phyloP scores from a whole-genome alignment of 2,797 vertebrate species.

The Sarcoramphus papa region DNA sequence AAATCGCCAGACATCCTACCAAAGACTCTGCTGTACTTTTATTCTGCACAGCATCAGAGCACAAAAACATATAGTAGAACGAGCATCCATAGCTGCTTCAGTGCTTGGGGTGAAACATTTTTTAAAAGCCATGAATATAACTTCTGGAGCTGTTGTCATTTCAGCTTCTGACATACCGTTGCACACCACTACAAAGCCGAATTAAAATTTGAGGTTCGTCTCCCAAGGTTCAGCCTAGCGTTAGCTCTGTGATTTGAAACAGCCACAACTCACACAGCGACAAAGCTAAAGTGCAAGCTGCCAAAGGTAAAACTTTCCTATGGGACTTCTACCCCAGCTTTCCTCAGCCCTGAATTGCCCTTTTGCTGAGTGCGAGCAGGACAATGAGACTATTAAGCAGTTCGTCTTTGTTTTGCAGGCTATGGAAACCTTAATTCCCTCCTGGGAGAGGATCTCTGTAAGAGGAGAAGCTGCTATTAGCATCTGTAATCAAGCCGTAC shows the following conservation, averaged over 20 bases:
- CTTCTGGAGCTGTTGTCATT: background rate
- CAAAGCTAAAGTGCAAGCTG: background rate
- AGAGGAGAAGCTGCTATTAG: background rate
- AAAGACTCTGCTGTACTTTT: background rate
- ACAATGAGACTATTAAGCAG: background rate
- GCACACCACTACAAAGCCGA: background rate
- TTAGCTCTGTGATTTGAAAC: background rate
- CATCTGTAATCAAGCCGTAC: background rate
- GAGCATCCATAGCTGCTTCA: background rate
- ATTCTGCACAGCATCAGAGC: background rate
- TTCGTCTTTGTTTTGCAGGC: background rate
- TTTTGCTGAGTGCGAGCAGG: background rate
- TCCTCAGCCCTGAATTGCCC: background rate
- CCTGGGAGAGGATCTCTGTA: background rate
- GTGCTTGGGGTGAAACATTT: background rate
- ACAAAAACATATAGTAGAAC: background rate
- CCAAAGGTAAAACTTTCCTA: background rate
- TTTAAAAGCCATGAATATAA: background rate
- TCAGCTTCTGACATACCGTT: fast-evolving
- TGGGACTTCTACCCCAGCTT: background rate
- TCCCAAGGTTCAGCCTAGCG: background rate
- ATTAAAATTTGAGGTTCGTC: background rate
- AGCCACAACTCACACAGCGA: background rate
- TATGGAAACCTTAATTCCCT: background rate
- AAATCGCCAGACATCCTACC: background rate